Base-by-base conservation (phyloP, 2,113 vertebrate species). In the Piaya cayana region DNA sequence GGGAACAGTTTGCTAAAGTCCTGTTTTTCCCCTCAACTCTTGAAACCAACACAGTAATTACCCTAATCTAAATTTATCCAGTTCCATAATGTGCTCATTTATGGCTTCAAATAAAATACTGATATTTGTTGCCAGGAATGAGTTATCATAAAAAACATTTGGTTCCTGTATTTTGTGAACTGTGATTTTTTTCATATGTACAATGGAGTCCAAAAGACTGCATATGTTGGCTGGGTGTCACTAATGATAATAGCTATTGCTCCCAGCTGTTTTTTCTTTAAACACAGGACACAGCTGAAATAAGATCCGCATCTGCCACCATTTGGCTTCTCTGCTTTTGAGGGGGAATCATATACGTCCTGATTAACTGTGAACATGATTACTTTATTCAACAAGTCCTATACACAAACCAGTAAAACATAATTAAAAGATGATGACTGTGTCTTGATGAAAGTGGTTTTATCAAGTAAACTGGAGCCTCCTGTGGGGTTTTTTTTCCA, bases 201-300 rank as follows among this genome's bases (percentile, higher is more conserved):
- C 26, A 88, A 69, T 29, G 4, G 42, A 91, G 29, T 56, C 70
- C 68, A 58, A 87, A 95, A 69, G 2, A 9, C 82, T 86, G 23
- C 30, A 47, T 67, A n/a, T 67, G 55, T 88, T 94, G 79, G 79
- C 75, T 67, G 59, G 52, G 60, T 82, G 74, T 95, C 71, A 80
- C 85, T 92, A 71, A 77, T 83, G 70, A 37, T 37, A 85, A 77
- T 32, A 74, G 90, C 75, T 86, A 63, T 77, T 77, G 68, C 34
- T 91, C 79, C 25, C 87, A 78, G 76, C 37, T 91, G 63, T n/a
- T 86, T 91, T 70, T 59, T 34, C 43, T 90, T 88, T 60, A 83
- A 80, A 90, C 74, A 67, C 39, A 88, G 55, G 34, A 77, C n/a
- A 82, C 30, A 88, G 56, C 19, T 75, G 79, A 94, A 92, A 67